A percentile compares a stretch with the other conserved stretches of the same genome.
phyloP scores from a whole-genome alignment of 1,140 invertebrate species.

The Caenorhabditis tropicalis region DNA sequence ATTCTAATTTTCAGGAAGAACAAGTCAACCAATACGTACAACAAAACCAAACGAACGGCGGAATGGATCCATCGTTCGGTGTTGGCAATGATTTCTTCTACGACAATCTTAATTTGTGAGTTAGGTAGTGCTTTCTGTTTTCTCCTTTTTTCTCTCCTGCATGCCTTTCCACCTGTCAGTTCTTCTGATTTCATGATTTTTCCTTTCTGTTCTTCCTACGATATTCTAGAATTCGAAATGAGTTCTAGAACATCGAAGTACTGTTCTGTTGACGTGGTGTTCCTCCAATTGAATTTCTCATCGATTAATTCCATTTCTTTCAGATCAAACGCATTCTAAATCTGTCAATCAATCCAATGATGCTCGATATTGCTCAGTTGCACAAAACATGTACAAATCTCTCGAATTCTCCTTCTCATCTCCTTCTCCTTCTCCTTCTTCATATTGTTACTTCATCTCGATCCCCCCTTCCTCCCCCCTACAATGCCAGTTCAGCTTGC shows the following conservation, averaged over 20 bases:
- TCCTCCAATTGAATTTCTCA: neutral
- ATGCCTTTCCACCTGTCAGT: neutral
- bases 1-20: constrained; percentile 24
- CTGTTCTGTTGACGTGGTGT: neutral
- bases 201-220: neutral
- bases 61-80: neutral
- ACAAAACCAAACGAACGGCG: neutral
- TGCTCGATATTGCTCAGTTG: neutral
- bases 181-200: neutral
- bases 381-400: neutral
- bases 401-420: neutral
- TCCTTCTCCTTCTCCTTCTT: neutral
- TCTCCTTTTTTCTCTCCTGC: neutral
- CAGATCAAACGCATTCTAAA: constrained; percentile 19
- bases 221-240: too few species aligned
- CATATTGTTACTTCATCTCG: neutral
- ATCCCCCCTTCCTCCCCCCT: neutral
- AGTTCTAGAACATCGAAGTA: neutral
- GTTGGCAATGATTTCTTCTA: constrained; percentile 12
- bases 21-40: constrained; percentile 15
- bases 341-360: neutral
- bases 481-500: constrained; percentile 22
- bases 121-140: neutral
- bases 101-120: constrained; percentile 28
- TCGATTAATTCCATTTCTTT: neutral